A percentile compares a stretch with the other conserved stretches of the same genome.
phyloP scores from a whole-genome alignment of 2,797 vertebrate genomes.

The Parauchenoglanis ngamensis region DNA sequence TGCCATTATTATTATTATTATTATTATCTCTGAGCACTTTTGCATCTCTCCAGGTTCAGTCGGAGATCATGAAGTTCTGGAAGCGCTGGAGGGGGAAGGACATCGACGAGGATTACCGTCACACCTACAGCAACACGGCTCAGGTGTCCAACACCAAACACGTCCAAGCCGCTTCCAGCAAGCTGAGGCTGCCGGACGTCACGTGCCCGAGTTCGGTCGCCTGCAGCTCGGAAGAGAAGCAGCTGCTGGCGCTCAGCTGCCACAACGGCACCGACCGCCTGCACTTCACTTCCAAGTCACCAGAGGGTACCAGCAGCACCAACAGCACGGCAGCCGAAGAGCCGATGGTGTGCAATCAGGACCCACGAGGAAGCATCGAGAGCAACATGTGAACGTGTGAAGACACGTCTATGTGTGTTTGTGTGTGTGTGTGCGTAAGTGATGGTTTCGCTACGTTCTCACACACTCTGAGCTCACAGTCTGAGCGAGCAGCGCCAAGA shows the following conservation, averaged over 20 bases:
- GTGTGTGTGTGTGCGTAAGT: slow-evolving; percentile 35
- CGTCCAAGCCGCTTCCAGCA: slow-evolving; percentile 60
- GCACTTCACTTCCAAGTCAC: slow-evolving; percentile 54
- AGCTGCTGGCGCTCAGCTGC: slow-evolving; percentile 72
- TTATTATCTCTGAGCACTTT: background rate
- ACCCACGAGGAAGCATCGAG: slow-evolving; percentile 68
- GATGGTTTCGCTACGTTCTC: background rate
- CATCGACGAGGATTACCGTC: slow-evolving; percentile 84
- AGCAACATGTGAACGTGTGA: slow-evolving; percentile 60
- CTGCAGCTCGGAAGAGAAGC: slow-evolving; percentile 75
- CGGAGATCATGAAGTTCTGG: slow-evolving; percentile 88
- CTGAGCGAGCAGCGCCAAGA: slow-evolving; percentile 21
- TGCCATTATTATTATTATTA: background rate
- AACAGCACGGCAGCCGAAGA: slow-evolving; percentile 67
- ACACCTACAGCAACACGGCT: slow-evolving; percentile 79
- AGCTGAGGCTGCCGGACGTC: slow-evolving; percentile 65
- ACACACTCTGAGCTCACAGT: slow-evolving; percentile 31
- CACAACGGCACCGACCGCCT: slow-evolving; percentile 65
- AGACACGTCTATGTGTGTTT: slow-evolving; percentile 42
- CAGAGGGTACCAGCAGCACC: slow-evolving; percentile 58
- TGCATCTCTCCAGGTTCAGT: slow-evolving; percentile 82
- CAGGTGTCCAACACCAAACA: slow-evolving; percentile 71
- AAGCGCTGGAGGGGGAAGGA: slow-evolving; percentile 87
- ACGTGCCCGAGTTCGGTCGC: slow-evolving; percentile 59
- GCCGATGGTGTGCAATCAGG: slow-evolving; percentile 67